Conservation (phyloP, 2,797 vertebrate genomes). For the Sebastes kiyomatsui region DNA sequence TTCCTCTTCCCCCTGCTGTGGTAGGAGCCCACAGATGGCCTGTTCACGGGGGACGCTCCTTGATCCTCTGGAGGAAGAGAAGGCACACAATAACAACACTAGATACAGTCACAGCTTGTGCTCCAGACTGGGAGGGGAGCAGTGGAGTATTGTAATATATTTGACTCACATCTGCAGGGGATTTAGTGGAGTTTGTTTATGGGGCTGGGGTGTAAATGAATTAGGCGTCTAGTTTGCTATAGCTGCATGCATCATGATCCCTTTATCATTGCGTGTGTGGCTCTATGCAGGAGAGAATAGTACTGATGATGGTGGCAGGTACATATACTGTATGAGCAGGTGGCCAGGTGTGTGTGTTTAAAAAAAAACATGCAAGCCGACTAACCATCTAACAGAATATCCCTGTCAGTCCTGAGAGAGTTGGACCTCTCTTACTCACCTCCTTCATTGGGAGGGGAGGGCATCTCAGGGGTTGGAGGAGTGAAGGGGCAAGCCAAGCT, state of each 20-base stretch:
- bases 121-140: constrained; percentile 12
- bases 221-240: constrained; percentile 30
- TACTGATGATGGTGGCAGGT: neutral
- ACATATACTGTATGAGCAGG: neutral
- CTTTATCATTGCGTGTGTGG: constrained; percentile 21
- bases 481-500: constrained; percentile 68
- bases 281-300: neutral
- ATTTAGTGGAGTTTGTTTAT: constrained; percentile 55
- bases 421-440: constrained; percentile 82
- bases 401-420: constrained; percentile 5
- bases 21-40: constrained; percentile 86
- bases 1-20: constrained; percentile 91
- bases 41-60: constrained; percentile 86
- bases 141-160: constrained; percentile 30
- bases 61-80: constrained; percentile 85
- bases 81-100: constrained; percentile 36
- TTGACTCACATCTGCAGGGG: constrained; percentile 49
- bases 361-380: neutral
- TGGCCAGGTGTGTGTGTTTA: neutral
- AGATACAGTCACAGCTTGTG: constrained; percentile 61
- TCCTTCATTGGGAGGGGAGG: constrained; percentile 93
- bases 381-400: constrained; percentile 13
- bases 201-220: constrained; percentile 42
- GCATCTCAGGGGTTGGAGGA: constrained; percentile 86
- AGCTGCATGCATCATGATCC: constrained; percentile 37